Evolutionary conservation across 2,113 vertebrate species (phyloP).

Genomic region (Tor tambroides): DNA sequence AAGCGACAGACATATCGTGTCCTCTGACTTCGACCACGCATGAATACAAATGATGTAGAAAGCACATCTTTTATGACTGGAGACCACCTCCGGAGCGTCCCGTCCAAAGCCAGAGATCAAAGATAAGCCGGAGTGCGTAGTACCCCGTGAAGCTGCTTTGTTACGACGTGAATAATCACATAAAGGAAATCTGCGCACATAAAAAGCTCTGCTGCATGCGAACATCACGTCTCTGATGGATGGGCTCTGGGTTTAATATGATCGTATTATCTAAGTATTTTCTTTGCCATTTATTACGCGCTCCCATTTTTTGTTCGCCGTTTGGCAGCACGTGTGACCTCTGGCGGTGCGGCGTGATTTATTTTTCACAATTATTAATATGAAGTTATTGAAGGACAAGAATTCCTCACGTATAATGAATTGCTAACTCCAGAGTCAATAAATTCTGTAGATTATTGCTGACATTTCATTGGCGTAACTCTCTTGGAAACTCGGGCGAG

Average conservation of each 20-base stretch:
- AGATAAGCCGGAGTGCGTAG: constrained; percentile 27
- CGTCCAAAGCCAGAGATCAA: constrained; percentile 50
- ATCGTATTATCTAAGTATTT: constrained; percentile 25
- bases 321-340: constrained; percentile 11
- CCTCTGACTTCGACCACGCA: constrained; percentile 54
- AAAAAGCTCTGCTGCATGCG: not conserved
- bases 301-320: not conserved
- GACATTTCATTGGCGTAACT: constrained; percentile 20
- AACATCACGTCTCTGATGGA: constrained; percentile 16
- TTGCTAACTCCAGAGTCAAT: not conserved
- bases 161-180: constrained; percentile 33
- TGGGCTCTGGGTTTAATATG: constrained; percentile 28
- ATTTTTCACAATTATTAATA: constrained; percentile 27
- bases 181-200: constrained; percentile 4
- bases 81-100: constrained; percentile 40
- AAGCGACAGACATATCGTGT: constrained; percentile 56
- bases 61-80: constrained; percentile 56
- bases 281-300: constrained; percentile 18
- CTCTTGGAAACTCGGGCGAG: not conserved
- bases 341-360: not conserved
- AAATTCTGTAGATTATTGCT: constrained; percentile 33
- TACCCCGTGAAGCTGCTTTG: constrained; percentile 27
- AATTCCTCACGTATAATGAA: constrained; percentile 3
- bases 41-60: constrained; percentile 68
- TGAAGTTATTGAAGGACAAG: constrained; percentile 37